These are phyloP conservation scores for Drosophila meridiana DNA, from an alignment of 2,888 invertebrate species.

Conservation along the genomic window DNA sequence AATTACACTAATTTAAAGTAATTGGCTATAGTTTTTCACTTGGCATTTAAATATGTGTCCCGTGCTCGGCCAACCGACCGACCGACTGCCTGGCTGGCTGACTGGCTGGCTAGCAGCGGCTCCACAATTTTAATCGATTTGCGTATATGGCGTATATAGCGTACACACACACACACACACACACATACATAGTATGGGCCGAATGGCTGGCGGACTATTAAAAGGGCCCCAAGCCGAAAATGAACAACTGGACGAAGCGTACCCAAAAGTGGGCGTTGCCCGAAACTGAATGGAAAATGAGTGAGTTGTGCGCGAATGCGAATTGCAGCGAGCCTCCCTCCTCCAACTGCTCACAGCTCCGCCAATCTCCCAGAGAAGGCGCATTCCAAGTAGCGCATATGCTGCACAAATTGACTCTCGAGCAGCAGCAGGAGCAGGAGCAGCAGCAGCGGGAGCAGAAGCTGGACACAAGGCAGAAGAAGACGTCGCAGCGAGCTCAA, in stretches of 20 bases:
- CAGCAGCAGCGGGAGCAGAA: conserved; percentile 25
- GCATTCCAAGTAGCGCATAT: conserved; percentile 80
- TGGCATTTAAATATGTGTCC: conserved; percentile 82
- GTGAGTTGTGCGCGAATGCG: conserved; percentile 72
- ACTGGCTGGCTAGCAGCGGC: conserved; percentile 27
- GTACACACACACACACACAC: background rate
- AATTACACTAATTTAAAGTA: conserved; percentile 85
- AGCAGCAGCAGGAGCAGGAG: conserved; percentile 15
- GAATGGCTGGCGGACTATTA: conserved; percentile 72
- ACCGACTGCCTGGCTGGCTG: conserved; percentile 4
- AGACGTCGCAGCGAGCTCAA: conserved; percentile 60
- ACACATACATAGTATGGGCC: background rate
- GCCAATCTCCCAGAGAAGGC: conserved; percentile 27
- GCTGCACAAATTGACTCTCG: conserved; percentile 63
- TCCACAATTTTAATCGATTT: conserved; percentile 84
- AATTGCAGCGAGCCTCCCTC: conserved; percentile 42
- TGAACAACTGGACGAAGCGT: conserved; percentile 72
- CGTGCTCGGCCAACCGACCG: conserved; percentile 15
- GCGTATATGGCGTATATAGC: conserved; percentile 68
- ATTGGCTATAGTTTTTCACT: conserved; percentile 83
- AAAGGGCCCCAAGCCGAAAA: conserved; percentile 76
- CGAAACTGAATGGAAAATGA: conserved; percentile 83
- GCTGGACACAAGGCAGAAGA: conserved; percentile 30
- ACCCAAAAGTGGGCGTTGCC: conserved; percentile 83
- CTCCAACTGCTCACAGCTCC: conserved; percentile 13